These are phyloP conservation scores for Drosophila bipectinata DNA, from an alignment of 1,140 invertebrate species.

Conservation along the genomic window DNA sequence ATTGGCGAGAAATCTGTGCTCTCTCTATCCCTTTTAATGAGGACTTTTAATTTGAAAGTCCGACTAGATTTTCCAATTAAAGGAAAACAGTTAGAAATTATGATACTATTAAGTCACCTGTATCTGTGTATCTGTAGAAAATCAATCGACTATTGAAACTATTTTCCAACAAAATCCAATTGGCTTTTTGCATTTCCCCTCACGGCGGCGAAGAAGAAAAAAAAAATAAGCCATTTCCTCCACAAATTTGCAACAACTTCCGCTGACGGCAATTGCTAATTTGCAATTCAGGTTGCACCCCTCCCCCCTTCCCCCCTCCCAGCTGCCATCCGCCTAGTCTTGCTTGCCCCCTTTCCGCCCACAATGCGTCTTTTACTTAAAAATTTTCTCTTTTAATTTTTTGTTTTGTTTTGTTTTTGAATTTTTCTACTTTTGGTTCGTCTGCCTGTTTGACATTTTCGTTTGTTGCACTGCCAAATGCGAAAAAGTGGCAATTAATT, in stretches of 20 bases:
- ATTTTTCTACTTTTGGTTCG: constrained; percentile 21
- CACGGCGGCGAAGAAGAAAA: not conserved
- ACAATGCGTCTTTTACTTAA: constrained; percentile 6
- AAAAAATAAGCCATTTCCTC: constrained; percentile 58
- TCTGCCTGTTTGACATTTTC: constrained; percentile 67
- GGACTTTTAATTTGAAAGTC: not conserved
- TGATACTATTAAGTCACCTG: not conserved
- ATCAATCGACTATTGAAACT: not conserved
- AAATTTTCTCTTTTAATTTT: constrained; percentile 17
- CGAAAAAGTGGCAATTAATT: constrained; percentile 81
- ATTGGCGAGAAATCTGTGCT: not conserved
- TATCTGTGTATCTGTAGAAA: not conserved
- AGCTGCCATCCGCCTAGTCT: not conserved
- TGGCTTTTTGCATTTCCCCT: not conserved
- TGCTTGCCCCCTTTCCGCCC: not conserved
- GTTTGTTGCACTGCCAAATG: constrained; percentile 79
- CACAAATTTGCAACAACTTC: constrained; percentile 75
- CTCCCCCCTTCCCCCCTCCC: not conserved
- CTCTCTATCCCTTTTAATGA: not conserved
- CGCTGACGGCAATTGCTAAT: constrained; percentile 75
- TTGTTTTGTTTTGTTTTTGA: constrained; percentile 26
- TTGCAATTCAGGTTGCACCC: constrained; percentile 63
- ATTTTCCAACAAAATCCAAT: not conserved
- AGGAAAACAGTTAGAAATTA: no score
- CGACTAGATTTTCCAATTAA: no score